These are phyloP conservation scores for Belonocnema kinseyi DNA, from an alignment of 1,140 invertebrate genomes.

Conservation along the genomic window DNA sequence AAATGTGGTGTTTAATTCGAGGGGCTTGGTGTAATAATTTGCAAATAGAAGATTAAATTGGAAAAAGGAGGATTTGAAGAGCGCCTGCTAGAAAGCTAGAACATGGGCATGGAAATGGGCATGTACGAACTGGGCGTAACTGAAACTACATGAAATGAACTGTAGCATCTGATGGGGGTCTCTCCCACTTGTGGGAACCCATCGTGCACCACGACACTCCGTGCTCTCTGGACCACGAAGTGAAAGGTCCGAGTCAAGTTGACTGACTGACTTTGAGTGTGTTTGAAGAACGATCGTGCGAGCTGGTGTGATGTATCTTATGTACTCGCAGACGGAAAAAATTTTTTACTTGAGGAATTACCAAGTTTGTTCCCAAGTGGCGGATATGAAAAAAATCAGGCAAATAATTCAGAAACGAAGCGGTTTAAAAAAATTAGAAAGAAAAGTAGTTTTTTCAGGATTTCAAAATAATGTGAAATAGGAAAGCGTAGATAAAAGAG, in stretches of 20 bases:
- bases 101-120: neutral
- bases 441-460: no score
- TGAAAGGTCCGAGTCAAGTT: conserved; percentile 70
- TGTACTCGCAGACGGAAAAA: neutral
- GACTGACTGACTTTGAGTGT: conserved; percentile 63
- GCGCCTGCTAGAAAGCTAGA: conserved; percentile 4
- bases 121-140: conserved; percentile 38
- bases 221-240: conserved; percentile 74
- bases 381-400: neutral
- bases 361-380: neutral
- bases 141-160: conserved; percentile 61
- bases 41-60: neutral
- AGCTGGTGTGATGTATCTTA: conserved; percentile 37
- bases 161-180: conserved; percentile 64
- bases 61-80: conserved; percentile 4
- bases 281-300: conserved; percentile 57
- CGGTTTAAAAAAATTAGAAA: neutral
- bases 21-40: no score
- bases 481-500: no score
- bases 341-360: neutral
- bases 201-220: conserved; percentile 64
- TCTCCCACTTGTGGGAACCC: conserved; percentile 71
- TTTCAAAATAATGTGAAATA: no score
- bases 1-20: no score
- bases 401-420: neutral